Percentiles rank a stretch among this genome's conserved stretches.
phyloP scores from a whole-genome alignment of 2,888 invertebrate genomes.

The Nysson spinosus region DNA sequence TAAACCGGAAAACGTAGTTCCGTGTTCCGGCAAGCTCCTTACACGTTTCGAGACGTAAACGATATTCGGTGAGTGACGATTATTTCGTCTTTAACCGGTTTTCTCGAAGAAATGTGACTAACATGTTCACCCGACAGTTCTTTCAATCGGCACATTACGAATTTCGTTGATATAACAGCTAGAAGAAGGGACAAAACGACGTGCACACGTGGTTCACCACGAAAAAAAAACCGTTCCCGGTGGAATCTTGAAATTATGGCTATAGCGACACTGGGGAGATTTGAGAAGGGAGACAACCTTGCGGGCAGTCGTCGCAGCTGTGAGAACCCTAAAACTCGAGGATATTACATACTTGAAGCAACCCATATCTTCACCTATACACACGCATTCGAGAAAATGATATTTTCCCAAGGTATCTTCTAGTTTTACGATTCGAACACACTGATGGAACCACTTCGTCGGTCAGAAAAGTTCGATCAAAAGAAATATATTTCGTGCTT shows the following conservation, averaged over 20 bases:
- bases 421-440: slow-evolving; percentile 23
- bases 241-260: slow-evolving; percentile 33
- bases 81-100: no score
- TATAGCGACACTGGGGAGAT: slow-evolving; percentile 45
- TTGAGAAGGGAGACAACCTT: slow-evolving; percentile 23
- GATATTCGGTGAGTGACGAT: no score
- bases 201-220: slow-evolving; percentile 3
- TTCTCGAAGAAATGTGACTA: no score
- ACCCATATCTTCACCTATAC: slow-evolving; percentile 16
- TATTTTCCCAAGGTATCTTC: background rate
- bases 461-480: background rate
- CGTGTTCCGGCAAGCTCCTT: no score
- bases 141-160: no score
- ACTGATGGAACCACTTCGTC: slow-evolving; percentile 1
- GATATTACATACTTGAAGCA: slow-evolving; percentile 31
- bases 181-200: slow-evolving; percentile 1
- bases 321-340: slow-evolving; percentile 44
- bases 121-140: no score
- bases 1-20: no score
- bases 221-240: slow-evolving; percentile 36
- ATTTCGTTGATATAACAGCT: slow-evolving; percentile 4
- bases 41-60: no score
- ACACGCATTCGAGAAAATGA: background rate
- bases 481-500: slow-evolving; percentile 6
- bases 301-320: slow-evolving; percentile 40